Conservation (phyloP, 2,888 invertebrate species). For the Aquatica leii region DNA sequence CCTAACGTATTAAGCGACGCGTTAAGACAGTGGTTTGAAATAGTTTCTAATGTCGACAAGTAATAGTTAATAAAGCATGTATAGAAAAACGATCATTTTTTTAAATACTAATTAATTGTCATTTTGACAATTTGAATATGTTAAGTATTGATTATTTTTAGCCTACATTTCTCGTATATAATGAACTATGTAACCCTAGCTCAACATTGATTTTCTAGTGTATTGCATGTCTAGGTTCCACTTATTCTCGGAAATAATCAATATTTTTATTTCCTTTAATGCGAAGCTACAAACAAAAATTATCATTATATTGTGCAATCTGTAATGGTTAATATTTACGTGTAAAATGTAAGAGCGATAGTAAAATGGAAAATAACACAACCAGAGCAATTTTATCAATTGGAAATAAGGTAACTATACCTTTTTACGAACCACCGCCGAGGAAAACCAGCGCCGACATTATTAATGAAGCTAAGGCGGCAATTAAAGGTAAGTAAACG, state of each 20-base stretch:
- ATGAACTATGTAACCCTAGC: constrained; percentile 27
- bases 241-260: constrained; percentile 53
- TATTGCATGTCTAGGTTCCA: constrained; percentile 48
- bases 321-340: neutral
- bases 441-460: constrained; percentile 83
- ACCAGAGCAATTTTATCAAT: constrained; percentile 42
- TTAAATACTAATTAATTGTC: constrained; percentile 10
- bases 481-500: constrained; percentile 57
- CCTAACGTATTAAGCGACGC: constrained; percentile 95
- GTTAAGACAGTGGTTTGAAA: constrained; percentile 97
- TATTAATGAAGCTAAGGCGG: constrained; percentile 78
- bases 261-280: constrained; percentile 47
- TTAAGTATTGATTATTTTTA: constrained; percentile 27
- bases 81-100: neutral
- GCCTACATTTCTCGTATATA: constrained; percentile 22
- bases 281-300: constrained; percentile 12
- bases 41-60: constrained; percentile 72
- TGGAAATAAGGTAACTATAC: constrained; percentile 56
- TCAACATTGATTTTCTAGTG: constrained; percentile 38
- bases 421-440: constrained; percentile 68
- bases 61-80: constrained; percentile 10
- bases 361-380: constrained; percentile 42
- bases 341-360: neutral
- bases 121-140: constrained; percentile 23
- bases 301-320: constrained; percentile 17